Evolutionary conservation across 2,888 invertebrate genomes (phyloP).

Genomic region (Eretmocerus hayati): DNA sequence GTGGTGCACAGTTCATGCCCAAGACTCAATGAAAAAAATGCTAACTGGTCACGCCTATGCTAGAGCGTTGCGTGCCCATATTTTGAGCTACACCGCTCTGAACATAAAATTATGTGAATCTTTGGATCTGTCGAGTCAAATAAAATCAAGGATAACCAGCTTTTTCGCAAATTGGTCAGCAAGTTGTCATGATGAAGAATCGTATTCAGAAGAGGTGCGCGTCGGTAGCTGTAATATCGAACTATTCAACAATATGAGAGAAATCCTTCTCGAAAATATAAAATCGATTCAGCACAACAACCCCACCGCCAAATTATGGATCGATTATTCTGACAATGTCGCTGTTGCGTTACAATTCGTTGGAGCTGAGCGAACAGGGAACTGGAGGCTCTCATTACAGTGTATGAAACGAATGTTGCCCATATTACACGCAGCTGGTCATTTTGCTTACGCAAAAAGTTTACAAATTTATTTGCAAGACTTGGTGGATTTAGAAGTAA

Average conservation of each 20-base stretch:
- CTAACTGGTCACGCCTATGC: slow-evolving; percentile 13
- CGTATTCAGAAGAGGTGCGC: no score
- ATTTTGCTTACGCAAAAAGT: slow-evolving; percentile 31
- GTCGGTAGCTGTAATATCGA: no score
- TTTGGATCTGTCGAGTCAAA: not conserved
- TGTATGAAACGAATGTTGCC: slow-evolving; percentile 27
- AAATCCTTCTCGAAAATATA: slow-evolving; percentile 21
- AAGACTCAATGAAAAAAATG: slow-evolving; percentile 18
- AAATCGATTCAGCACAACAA: slow-evolving; percentile 8
- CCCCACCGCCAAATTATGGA: slow-evolving; percentile 21
- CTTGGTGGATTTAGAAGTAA: slow-evolving; percentile 22
- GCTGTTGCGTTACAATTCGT: slow-evolving; percentile 22
- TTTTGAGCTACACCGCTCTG: slow-evolving; percentile 7
- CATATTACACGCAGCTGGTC: slow-evolving; percentile 31
- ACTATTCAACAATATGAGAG: no score
- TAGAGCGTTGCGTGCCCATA: slow-evolving; percentile 8
- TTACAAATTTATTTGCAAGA: slow-evolving; percentile 33
- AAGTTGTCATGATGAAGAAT: no score
- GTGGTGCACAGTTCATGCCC: slow-evolving; percentile 11
- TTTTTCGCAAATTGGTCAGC: not conserved
- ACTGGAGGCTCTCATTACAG: slow-evolving; percentile 27
- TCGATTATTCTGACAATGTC: slow-evolving; percentile 21
- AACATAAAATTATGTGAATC: slow-evolving; percentile 1
- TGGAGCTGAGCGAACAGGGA: slow-evolving; percentile 26
- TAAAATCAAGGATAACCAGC: not conserved